Evolutionary conservation across 2,888 invertebrate species (phyloP), one percentile per base, ranked within the genome.

Genomic region (Drosophila rellima): DNA sequence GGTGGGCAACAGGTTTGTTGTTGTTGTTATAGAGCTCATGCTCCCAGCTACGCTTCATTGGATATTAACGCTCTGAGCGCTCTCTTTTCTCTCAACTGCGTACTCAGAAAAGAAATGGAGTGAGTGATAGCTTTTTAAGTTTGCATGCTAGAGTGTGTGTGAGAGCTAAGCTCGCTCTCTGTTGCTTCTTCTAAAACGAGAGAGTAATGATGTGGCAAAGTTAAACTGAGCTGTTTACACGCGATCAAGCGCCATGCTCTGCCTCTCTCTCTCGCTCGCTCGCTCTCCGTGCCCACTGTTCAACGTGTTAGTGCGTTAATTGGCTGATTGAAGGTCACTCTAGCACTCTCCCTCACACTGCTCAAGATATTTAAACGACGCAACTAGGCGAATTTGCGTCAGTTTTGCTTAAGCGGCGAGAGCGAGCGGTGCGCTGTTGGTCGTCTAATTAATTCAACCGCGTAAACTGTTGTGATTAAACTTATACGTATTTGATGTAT

Each of bases 331-430:
- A 67, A 78, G 78, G 66, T 81, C 78, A 78, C 6, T 48, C 35
- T 11, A 44, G 1, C 26, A 7, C 52, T 20, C 11, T 42, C 39
- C 35, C 59, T 42, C 20, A 26, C 17, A 23, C 44, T 26, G 10
- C 31, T 17, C 20, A 20, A 37, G 13, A 48, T 51, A 89, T 75
- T 84, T 80, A 84, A 78, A 54, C 59, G 59, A 18, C 23, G 50
- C 51, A 52, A 47, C 50, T 17, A 48, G 57, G 44, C 51, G 51
- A 54, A 64, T 37, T 63, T 15, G 5, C n/a, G 69, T 89, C 67
- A 87, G 89, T 89, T 69, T 54, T 63, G 31, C 73, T 69, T 48
- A 44, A 57, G 71, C 64, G 62, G 56, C 63, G 56, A 15, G 60
- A 10, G 72, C 23, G 57, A 5, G 70, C 47, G 88, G 45, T 39